Base-by-base conservation (phyloP, 2,888 invertebrate species). In the Campaea margaritaria region DNA sequence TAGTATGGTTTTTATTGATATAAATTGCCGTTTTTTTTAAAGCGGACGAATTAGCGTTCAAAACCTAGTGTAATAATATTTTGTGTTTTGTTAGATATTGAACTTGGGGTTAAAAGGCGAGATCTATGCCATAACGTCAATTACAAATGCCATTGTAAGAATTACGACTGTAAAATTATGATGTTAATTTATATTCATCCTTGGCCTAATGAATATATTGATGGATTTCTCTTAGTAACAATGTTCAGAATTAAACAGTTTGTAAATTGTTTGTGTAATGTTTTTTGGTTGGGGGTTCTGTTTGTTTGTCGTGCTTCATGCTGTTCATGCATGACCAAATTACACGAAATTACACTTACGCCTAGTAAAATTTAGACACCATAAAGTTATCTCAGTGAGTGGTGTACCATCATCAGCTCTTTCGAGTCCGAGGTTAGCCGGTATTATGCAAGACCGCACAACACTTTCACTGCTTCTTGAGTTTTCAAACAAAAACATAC, bases 391-490 rank as follows among this genome's bases (percentile, higher is more conserved):
- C 49, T 50, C 28, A 64, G 56, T 72, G 71, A 68, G 38, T 78
- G 73, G 75, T 36, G 15, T 74, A 72, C 71, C 76, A 78, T 64
- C 54, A 66, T 71, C 71, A 68, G 66, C 69, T 64, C 69, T 73
- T 75, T 78, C 74, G 70, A 72, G 79, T 76, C 75, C 81, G 85
- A 85, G 86, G 85, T 82, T 75, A 87, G 74, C 83, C 68, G 56
- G 73, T 75, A 69, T 90, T 89, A 87, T 83, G 86, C 82, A 90
- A 90, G 60, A 71, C 70, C 73, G 73, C 81, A 78, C 71, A 77
- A 73, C 78, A 89, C 90, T 90, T 90, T 90, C 90, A 87, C 90
- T 87, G 75, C 68, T 76, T 58, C 41, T 47, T 28, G 27, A 34
- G 39, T 43, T 13, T 41, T 46, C 70, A 78, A 70, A 44, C 69